These are phyloP conservation scores for Cybosia mesomella DNA, from an alignment of 2,888 invertebrate species.

Conservation along the genomic window DNA sequence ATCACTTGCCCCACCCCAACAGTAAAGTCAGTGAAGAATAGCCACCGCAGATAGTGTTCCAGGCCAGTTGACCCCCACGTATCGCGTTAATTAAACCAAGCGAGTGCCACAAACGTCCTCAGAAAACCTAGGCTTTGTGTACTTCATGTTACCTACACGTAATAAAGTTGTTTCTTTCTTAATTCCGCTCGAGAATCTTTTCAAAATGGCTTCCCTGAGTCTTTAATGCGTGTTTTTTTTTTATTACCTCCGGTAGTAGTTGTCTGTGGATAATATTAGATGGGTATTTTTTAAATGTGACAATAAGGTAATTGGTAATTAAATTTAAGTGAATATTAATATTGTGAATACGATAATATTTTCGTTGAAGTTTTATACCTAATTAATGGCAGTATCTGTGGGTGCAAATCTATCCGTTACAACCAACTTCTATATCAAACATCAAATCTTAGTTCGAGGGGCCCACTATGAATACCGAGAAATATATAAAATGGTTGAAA, in stretches of 20 bases:
- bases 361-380: too few relatives aligned
- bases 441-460: too few relatives aligned
- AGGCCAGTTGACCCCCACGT: slow-evolving; percentile 54
- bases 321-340: not conserved
- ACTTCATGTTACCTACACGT: slow-evolving; percentile 30
- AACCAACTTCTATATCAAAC: too few relatives aligned
- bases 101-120: slow-evolving; percentile 34
- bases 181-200: slow-evolving; percentile 27
- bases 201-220: slow-evolving; percentile 23
- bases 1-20: slow-evolving; percentile 33
- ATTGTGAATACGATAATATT: too few relatives aligned
- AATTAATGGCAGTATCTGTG: too few relatives aligned
- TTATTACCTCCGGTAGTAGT: slow-evolving; percentile 21
- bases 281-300: not conserved
- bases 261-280: not conserved
- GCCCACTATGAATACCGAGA: too few relatives aligned
- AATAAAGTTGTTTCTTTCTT: slow-evolving; percentile 44
- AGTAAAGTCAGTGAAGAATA: slow-evolving; percentile 59
- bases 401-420: too few relatives aligned
- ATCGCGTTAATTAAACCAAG: slow-evolving; percentile 66
- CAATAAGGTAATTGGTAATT: not conserved
- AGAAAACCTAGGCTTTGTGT: slow-evolving; percentile 34
- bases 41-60: slow-evolving; percentile 58
- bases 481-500: too few relatives aligned
- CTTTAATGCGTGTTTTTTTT: slow-evolving; percentile 34